phyloP scores from a whole-genome alignment of 2,888 invertebrate species.

The Caenorhabditis sp. region DNA sequence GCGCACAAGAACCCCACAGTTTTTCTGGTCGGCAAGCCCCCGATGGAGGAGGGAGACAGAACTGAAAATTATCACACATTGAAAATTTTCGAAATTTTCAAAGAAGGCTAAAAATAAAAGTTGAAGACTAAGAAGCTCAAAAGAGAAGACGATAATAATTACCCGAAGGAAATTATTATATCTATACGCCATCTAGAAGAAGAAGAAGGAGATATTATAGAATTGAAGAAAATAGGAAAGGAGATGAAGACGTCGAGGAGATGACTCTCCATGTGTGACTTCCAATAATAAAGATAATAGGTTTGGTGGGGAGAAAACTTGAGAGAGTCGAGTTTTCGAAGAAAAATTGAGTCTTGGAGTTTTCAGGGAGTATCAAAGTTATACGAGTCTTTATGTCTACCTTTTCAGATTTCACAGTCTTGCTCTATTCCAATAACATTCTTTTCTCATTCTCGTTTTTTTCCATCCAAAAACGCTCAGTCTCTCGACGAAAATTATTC shows the following conservation, averaged over 20 bases:
- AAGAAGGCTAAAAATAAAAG: conserved; percentile 27
- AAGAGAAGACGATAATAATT: conserved; percentile 48
- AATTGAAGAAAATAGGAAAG: no score
- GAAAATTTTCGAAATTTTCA: background rate
- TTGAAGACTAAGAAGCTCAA: background rate
- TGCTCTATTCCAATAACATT: no score
- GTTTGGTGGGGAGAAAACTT: background rate
- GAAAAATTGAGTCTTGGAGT: no score
- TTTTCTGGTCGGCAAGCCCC: no score
- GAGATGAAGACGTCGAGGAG: background rate
- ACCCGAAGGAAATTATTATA: conserved; percentile 51
- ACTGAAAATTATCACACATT: background rate
- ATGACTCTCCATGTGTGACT: background rate
- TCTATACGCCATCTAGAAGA: background rate
- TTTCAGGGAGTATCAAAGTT: no score
- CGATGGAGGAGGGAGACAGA: background rate
- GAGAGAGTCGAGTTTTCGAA: background rate
- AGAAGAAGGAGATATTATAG: background rate
- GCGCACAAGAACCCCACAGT: background rate
- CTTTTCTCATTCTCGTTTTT: background rate
- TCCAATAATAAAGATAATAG: background rate
- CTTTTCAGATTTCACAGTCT: no score
- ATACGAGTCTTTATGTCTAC: no score
- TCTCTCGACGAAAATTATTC: no score
- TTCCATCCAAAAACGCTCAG: no score